A percentile compares a stretch with the other conserved stretches of the same genome.
Conservation (phyloP, 1,140 invertebrate species). For the Pseudomyrmex sp. region DNA sequence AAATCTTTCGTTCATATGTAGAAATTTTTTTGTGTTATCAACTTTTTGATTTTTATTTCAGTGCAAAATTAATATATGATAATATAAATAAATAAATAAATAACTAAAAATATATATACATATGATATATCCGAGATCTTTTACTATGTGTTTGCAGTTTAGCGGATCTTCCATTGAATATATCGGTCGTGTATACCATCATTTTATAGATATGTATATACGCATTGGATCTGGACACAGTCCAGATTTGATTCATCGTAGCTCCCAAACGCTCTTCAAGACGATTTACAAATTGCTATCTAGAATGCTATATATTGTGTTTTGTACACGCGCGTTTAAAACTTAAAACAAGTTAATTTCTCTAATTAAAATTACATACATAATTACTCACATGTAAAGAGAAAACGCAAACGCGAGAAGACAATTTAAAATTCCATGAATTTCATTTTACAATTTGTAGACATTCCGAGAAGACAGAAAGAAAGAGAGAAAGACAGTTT, state of each 20-base stretch:
- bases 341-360: conserved; percentile 8
- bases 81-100: too few relatives aligned
- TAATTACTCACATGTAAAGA: conserved; percentile 13
- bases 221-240: not conserved
- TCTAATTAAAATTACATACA: conserved; percentile 19
- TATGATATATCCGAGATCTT: too few relatives aligned
- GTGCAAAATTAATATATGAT: too few relatives aligned
- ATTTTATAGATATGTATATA: too few relatives aligned
- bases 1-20: too few relatives aligned
- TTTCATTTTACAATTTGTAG: not conserved
- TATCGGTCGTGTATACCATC: too few relatives aligned
- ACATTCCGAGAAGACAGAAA: not conserved
- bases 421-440: not conserved
- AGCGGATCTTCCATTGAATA: too few relatives aligned
- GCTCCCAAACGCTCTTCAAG: not conserved
- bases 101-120: too few relatives aligned
- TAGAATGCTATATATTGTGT: too few relatives aligned
- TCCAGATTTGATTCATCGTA: not conserved
- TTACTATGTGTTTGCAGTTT: too few relatives aligned
- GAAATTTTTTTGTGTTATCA: too few relatives aligned
- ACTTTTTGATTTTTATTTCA: too few relatives aligned
- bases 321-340: not conserved
- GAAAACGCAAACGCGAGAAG: not conserved
- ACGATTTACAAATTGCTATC: conserved; percentile 13
- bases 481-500: not conserved